Percentiles rank a stretch among this genome's conserved stretches.
Evolutionary conservation across 2,888 invertebrate genomes (phyloP).

Genomic region (Xanthorhoe designata): DNA sequence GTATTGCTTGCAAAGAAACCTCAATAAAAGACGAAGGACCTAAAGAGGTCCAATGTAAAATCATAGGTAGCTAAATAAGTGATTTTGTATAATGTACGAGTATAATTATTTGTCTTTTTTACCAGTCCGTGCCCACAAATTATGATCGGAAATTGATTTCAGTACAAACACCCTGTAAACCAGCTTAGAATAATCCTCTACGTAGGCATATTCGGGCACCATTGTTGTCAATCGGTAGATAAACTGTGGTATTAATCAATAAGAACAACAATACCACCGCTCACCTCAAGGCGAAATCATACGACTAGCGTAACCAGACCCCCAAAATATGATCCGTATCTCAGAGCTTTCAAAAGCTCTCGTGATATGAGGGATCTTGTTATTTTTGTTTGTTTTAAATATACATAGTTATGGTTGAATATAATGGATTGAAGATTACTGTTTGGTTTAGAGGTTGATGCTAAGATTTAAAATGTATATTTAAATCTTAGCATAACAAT

Average conservation of each 20-base stretch:
- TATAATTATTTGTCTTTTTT: too few species aligned
- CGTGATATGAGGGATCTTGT: not conserved
- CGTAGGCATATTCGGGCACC: slow-evolving; percentile 70
- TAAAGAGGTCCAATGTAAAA: too few species aligned
- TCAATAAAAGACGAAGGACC: too few species aligned
- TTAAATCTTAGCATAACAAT: not conserved
- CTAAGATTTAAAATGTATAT: too few species aligned
- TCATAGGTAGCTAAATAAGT: too few species aligned
- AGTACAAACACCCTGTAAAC: slow-evolving; percentile 66
- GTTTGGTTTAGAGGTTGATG: slow-evolving; percentile 8
- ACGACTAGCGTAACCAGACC: slow-evolving; percentile 59
- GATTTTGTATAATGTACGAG: too few species aligned
- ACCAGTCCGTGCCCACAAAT: not conserved
- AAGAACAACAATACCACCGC: slow-evolving; percentile 75
- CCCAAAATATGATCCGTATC: slow-evolving; percentile 27
- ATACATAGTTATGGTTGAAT: slow-evolving; percentile 9
- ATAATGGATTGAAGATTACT: slow-evolving; percentile 6
- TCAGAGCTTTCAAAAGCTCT: slow-evolving; percentile 2
- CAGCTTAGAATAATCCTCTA: slow-evolving; percentile 73
- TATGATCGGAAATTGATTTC: not conserved
- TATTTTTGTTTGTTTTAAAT: slow-evolving; percentile 9
- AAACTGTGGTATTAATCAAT: slow-evolving; percentile 83
- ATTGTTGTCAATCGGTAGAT: slow-evolving; percentile 84
- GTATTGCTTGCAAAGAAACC: too few species aligned
- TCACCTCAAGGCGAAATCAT: slow-evolving; percentile 68